Base-by-base conservation (phyloP, 2,113 vertebrate genomes). In the Acanthochromis polyacanthus region DNA sequence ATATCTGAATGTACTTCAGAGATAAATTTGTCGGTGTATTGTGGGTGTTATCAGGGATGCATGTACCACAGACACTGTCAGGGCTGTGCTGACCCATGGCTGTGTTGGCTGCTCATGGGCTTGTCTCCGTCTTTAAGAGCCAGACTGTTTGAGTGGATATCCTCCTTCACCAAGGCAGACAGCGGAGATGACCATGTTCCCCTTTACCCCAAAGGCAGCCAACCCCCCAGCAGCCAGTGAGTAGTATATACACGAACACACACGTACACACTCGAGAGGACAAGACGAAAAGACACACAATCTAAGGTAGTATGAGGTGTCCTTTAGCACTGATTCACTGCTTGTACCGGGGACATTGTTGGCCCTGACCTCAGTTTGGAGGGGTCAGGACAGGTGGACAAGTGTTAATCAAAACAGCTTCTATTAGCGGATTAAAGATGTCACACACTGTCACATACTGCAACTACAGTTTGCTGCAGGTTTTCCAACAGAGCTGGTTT, bases 141-240 rank as follows among this genome's bases (percentile, higher is more conserved):
- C 89, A 89, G 95, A 94, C 94, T 95, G 88, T 95, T 95, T 89
- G 95, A 95, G 85, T 95, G 95, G 94, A 95, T 95, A 91, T 95
- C 94, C 74, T 95, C 94, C 90, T 95, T 95, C 93, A 94, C 91
- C 92, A 95, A 95, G 91, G 90, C 91, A 82, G 95, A 95, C 90
- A 93, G 85, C 79, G 93, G 89, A 81, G 95, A 95, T 22, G 94
- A 95, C 84, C 94, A 95, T 81, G 85, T 90, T 61, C 89, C 87
- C 50, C 93, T 90, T 88, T 94, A 95, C 91, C 88, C 93, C 89
- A 95, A 95, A 95, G 85, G 93, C 89, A 85, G 87, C 80, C 94
- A 93, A 75, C 91, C 88, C 73, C 91, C 89, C 79, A 94, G 86
- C 91, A 93, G 93, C 85, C 94, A 95, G 95, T 95, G 89, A 95